These are phyloP conservation scores for Podarcis raffonei DNA, from an alignment of 2,113 vertebrate species.

Conservation along the genomic window DNA sequence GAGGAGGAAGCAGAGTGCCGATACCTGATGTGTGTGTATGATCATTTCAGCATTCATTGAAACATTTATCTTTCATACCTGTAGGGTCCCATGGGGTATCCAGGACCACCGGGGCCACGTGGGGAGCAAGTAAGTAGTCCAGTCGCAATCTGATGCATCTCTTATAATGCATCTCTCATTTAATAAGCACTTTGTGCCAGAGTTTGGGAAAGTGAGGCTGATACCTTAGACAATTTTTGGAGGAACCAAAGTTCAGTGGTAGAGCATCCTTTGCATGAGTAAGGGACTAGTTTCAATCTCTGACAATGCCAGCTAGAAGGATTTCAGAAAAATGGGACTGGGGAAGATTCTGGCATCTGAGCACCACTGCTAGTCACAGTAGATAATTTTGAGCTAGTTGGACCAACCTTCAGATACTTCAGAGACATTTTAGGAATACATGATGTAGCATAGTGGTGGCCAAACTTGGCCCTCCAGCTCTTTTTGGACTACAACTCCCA, in stretches of 20 bases:
- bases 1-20: neutral
- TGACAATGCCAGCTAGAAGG: neutral
- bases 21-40: neutral
- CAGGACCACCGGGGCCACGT: conserved; percentile 78
- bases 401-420: no score
- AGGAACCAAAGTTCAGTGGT: neutral
- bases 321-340: neutral
- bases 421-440: no score
- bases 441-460: no score
- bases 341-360: no score
- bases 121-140: conserved; percentile 87
- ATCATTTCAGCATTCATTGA: conserved; percentile 34
- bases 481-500: no score
- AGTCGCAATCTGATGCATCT: neutral
- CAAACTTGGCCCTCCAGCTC: no score
- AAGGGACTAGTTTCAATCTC: neutral
- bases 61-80: conserved; percentile 38
- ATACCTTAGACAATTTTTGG: neutral
- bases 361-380: no score
- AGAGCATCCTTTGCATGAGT: neutral
- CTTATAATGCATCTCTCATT: neutral
- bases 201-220: neutral
- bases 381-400: no score
- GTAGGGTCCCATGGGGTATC: conserved; percentile 91
- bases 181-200: neutral